These are phyloP conservation scores for Nibea coibor DNA, from an alignment of 2,113 vertebrate species.

Conservation along the genomic window DNA sequence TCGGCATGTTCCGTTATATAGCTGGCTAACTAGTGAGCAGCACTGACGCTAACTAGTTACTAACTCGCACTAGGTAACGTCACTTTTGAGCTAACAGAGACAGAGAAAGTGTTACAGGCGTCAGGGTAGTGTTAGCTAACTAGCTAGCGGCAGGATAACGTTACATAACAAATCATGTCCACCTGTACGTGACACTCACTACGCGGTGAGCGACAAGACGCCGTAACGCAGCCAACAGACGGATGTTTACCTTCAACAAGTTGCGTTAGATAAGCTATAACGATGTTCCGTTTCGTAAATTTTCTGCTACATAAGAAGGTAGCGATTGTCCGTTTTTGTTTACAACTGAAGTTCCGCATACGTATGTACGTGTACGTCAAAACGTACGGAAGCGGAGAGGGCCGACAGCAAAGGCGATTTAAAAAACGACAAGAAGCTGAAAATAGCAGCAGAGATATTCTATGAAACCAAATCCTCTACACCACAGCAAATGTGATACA, in stretches of 20 bases:
- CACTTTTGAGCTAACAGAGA: neutral
- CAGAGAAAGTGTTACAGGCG: neutral
- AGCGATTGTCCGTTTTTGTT: conserved; percentile 67
- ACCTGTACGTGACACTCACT: neutral
- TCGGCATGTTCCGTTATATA: neutral
- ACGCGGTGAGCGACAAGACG: rapidly evolving
- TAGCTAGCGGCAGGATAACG: conserved; percentile 34
- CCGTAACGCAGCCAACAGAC: rapidly evolving
- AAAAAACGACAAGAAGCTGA: no score
- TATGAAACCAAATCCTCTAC: neutral
- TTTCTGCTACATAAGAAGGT: neutral
- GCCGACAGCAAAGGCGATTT: conserved; percentile 6
- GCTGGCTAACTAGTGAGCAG: neutral
- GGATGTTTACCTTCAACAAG: conserved; percentile 40
- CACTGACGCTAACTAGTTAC: neutral
- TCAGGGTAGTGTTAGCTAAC: neutral
- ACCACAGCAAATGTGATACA: no score
- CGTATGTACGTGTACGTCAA: conserved; percentile 41
- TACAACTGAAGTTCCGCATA: conserved; percentile 69
- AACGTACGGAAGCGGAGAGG: conserved; percentile 30
- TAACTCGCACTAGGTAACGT: neutral
- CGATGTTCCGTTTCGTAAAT: neutral
- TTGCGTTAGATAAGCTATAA: neutral
- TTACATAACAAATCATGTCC: conserved; percentile 45
- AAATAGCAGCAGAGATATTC: neutral